Evolutionary conservation across 2,888 invertebrate genomes (phyloP).

Genomic region (Chydorus sphaericus): DNA sequence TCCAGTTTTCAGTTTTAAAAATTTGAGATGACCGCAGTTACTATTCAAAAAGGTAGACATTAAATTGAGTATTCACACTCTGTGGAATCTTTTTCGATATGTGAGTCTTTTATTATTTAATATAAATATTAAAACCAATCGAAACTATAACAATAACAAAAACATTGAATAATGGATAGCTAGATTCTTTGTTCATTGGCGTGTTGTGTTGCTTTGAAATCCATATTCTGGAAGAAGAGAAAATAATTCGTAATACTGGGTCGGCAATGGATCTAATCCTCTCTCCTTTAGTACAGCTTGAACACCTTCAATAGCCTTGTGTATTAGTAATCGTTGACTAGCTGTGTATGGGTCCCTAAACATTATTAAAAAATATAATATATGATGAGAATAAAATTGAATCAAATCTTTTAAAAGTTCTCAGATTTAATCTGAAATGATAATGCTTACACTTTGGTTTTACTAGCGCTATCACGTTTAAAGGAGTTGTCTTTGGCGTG

Average conservation of each 20-base stretch:
- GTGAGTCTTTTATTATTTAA: no score
- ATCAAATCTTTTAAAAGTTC: neutral
- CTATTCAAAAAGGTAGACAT: no score
- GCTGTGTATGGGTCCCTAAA: neutral
- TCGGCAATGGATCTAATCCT: neutral
- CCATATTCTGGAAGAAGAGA: neutral
- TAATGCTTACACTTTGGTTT: neutral
- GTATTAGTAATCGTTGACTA: neutral
- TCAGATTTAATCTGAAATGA: neutral
- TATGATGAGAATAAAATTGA: neutral
- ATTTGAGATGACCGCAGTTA: no score
- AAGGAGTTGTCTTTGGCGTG: slow-evolving; percentile 15
- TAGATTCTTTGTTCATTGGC: no score
- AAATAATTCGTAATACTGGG: neutral
- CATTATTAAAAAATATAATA: neutral
- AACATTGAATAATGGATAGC: no score
- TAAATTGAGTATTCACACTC: no score
- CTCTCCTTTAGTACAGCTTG: neutral
- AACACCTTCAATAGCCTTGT: slow-evolving; percentile 6
- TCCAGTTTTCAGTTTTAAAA: no score
- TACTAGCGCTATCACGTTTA: neutral
- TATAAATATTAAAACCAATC: no score
- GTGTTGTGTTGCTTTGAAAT: no score
- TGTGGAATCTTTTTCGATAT: no score
- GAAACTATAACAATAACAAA: no score